Percentiles rank a stretch among this genome's conserved stretches.
Conservation (phyloP, 2,888 invertebrate species). For the Cheilosia pagana region DNA sequence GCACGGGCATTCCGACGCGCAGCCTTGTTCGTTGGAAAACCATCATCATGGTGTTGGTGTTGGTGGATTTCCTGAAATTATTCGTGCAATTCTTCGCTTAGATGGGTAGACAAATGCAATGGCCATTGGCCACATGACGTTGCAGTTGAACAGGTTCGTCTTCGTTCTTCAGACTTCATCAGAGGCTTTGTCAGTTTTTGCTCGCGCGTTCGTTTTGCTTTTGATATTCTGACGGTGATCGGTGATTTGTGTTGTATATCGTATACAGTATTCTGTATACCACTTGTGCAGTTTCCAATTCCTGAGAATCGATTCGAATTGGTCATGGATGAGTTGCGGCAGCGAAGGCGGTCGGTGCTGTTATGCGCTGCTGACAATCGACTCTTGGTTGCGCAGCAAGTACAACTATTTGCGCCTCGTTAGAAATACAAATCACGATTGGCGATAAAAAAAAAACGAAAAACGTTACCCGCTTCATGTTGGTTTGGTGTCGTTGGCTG, state of each 20-base stretch:
- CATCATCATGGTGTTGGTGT: background rate
- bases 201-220: constrained; percentile 8
- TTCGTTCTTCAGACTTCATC: constrained; percentile 33
- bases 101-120: constrained; percentile 27
- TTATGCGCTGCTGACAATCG: constrained; percentile 4
- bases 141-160: constrained; percentile 55
- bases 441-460: constrained; percentile 33
- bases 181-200: constrained; percentile 37
- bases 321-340: constrained; percentile 66
- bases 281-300: constrained; percentile 28
- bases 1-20: constrained; percentile 55
- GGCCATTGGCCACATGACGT: constrained; percentile 53
- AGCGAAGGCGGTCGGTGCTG: background rate
- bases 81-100: constrained; percentile 68
- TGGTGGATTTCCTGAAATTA: constrained; percentile 66
- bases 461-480: constrained; percentile 16
- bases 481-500: constrained; percentile 11
- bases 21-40: constrained; percentile 41
- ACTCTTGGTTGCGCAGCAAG: constrained; percentile 36
- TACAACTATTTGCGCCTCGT: constrained; percentile 68
- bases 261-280: background rate
- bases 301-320: constrained; percentile 69
- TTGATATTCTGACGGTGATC: constrained; percentile 47
- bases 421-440: constrained; percentile 73
- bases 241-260: constrained; percentile 41